Evolutionary conservation across 2,888 invertebrate genomes (phyloP).

Genomic region (Drosophila diplacantha): DNA sequence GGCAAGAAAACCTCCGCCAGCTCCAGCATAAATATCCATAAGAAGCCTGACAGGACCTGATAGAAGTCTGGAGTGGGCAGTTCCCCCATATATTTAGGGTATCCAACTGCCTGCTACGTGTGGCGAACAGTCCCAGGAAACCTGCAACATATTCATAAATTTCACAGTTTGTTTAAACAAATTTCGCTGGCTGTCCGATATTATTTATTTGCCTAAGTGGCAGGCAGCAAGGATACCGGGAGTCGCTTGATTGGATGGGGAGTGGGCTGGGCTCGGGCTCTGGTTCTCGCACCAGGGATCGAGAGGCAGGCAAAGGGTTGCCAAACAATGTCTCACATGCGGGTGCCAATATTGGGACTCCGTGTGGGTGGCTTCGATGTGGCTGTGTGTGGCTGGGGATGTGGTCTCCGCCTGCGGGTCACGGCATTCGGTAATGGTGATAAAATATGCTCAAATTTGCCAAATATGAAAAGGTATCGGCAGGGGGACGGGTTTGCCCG

Average conservation of each 20-base stretch:
- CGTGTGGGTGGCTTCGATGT: constrained; percentile 7
- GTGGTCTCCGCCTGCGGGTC: constrained; percentile 60
- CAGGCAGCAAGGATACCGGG: constrained; percentile 24
- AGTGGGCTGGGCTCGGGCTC: constrained; percentile 36
- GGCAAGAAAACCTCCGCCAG: background rate
- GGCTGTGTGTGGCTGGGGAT: constrained; percentile 5
- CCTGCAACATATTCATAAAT: constrained; percentile 71
- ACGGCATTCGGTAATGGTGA: constrained; percentile 68
- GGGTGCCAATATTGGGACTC: constrained; percentile 59
- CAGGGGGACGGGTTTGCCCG: constrained; percentile 31
- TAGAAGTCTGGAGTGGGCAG: background rate
- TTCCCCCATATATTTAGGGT: background rate
- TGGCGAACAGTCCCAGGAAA: constrained; percentile 12
- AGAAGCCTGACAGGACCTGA: constrained; percentile 21
- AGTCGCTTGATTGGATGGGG: constrained; percentile 64
- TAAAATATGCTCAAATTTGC: constrained; percentile 75
- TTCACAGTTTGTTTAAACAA: constrained; percentile 72
- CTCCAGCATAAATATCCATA: constrained; percentile 68
- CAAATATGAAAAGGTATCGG: constrained; percentile 70
- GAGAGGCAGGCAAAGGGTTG: constrained; percentile 62
- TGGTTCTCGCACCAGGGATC: background rate
- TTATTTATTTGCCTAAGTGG: constrained; percentile 70
- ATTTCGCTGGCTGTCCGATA: constrained; percentile 52
- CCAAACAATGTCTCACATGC: constrained; percentile 55
- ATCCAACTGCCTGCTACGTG: background rate